Conservation (phyloP, 2,888 invertebrate species). For the Hyposoter didymator region DNA sequence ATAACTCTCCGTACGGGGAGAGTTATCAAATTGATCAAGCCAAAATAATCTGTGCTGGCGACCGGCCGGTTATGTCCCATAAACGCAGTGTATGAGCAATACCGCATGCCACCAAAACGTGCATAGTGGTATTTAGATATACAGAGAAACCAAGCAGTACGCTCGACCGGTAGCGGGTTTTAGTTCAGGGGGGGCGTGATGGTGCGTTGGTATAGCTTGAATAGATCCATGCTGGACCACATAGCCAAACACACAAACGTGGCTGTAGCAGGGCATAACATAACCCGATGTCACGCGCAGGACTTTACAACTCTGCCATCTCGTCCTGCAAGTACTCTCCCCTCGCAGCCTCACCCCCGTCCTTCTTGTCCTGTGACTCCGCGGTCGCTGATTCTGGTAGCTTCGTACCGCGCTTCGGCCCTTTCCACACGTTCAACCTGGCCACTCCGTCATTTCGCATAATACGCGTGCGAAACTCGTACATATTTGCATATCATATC, state of each 20-base stretch:
- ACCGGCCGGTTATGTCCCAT: conserved; percentile 83
- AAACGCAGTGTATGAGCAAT: conserved; percentile 83
- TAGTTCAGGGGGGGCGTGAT: conserved; percentile 58
- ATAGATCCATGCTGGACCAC: conserved; percentile 71
- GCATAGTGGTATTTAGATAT: conserved; percentile 70
- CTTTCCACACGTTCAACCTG: conserved; percentile 39
- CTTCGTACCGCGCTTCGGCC: conserved; percentile 53
- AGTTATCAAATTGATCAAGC: conserved; percentile 84
- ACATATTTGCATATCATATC: conserved; percentile 23
- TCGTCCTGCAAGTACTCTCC: conserved; percentile 74
- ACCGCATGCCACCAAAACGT: conserved; percentile 80
- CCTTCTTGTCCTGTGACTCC: conserved; percentile 35
- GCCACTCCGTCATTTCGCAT: conserved; percentile 66
- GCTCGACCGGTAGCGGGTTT: conserved; percentile 67
- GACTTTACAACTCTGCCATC: conserved; percentile 83
- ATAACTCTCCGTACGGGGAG: conserved; percentile 79
- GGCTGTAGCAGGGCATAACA: conserved; percentile 78
- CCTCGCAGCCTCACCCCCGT: conserved; percentile 67
- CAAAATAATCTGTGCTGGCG: conserved; percentile 83
- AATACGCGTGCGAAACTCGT: conserved; percentile 60
- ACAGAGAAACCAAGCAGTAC: conserved; percentile 70
- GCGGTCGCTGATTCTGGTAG: conserved; percentile 22
- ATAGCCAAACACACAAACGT: conserved; percentile 75
- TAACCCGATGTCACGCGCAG: conserved; percentile 83
- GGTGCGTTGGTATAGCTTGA: conserved; percentile 59